These are phyloP conservation scores for Polypedilum vanderplanki DNA, from an alignment of 1,140 invertebrate species.

Conservation along the genomic window DNA sequence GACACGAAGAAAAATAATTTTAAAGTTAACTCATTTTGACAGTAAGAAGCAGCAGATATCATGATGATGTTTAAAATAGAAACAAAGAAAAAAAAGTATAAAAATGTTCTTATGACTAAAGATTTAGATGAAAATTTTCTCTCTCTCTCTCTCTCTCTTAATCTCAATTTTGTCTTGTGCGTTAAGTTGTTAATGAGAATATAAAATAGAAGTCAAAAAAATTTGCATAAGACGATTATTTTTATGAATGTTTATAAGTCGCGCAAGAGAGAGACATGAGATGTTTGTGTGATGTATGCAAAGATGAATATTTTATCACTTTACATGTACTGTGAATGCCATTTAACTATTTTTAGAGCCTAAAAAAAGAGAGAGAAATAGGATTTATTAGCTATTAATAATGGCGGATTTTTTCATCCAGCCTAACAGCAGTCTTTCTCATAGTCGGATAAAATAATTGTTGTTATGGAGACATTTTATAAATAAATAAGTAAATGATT, in stretches of 20 bases:
- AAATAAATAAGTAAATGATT: not conserved
- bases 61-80: not conserved
- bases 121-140: too few relatives aligned
- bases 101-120: slow-evolving; percentile 14
- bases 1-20: not conserved
- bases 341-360: slow-evolving; percentile 23
- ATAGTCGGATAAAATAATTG: slow-evolving; percentile 9
- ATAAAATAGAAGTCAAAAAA: too few relatives aligned
- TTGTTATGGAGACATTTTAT: slow-evolving; percentile 28
- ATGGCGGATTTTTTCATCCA: not conserved
- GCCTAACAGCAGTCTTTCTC: not conserved
- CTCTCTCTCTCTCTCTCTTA: too few relatives aligned
- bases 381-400: slow-evolving; percentile 16
- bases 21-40: slow-evolving; percentile 19
- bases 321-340: slow-evolving; percentile 23
- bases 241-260: slow-evolving; percentile 24
- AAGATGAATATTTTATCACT: slow-evolving; percentile 21
- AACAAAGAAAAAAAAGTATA: not conserved
- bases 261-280: too few relatives aligned
- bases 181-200: too few relatives aligned
- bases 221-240: not conserved
- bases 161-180: too few relatives aligned
- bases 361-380: not conserved
- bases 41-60: not conserved
- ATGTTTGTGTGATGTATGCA: not conserved